A percentile compares a stretch with the other conserved stretches of the same genome.
Evolutionary conservation across 2,797 vertebrate genomes (phyloP).

Genomic region (Myotis findleyi): DNA sequence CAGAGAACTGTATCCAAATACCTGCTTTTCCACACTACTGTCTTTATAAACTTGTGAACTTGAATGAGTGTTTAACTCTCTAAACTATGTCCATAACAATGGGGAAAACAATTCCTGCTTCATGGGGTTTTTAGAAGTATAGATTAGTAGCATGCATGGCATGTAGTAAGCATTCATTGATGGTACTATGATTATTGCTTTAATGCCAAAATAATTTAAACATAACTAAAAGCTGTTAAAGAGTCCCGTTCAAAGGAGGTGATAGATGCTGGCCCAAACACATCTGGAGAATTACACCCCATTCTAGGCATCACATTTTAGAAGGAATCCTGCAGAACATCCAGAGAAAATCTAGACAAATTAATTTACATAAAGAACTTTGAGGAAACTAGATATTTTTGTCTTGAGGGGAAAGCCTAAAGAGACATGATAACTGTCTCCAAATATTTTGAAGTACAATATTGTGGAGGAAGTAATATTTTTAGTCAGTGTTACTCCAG

Average conservation of each 20-base stretch:
- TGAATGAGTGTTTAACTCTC: background rate
- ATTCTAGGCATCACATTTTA: conserved; percentile 27
- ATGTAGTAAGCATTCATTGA: background rate
- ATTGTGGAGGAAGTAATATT: conserved; percentile 58
- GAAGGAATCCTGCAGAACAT: conserved; percentile 38
- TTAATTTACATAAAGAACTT: conserved; percentile 45
- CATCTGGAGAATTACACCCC: background rate
- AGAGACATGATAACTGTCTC: conserved; percentile 51
- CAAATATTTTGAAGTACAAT: conserved; percentile 70
- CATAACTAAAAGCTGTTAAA: background rate
- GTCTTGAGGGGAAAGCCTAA: conserved; percentile 41
- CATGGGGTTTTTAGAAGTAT: background rate
- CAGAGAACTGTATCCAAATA: background rate
- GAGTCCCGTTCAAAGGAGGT: background rate
- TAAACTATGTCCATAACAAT: background rate
- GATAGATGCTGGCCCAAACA: background rate
- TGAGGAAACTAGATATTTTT: conserved; percentile 60
- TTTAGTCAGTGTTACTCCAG: conserved; percentile 59
- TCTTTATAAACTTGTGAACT: background rate
- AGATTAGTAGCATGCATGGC: background rate
- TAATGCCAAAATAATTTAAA: conserved; percentile 11
- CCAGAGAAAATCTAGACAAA: conserved; percentile 27
- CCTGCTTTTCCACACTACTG: background rate
- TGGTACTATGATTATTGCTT: background rate
- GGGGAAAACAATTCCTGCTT: background rate